Base-by-base conservation (phyloP, 1,140 invertebrate genomes). In the Heliconius melpomene region DNA sequence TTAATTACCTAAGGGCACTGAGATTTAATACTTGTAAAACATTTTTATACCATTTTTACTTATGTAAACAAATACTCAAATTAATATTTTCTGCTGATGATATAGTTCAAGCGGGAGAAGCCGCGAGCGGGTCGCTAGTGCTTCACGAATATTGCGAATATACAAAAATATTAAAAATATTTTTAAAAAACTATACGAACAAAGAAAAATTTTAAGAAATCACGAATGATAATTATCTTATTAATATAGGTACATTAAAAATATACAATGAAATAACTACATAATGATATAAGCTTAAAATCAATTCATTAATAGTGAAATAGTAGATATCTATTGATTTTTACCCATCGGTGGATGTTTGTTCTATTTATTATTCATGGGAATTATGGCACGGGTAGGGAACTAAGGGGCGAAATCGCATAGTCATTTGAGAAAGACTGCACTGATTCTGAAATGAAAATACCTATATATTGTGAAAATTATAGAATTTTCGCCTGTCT, bases 351-450 rank as follows among this genome's bases (percentile, higher is more conserved):
- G 70, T 54, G 38, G 66, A 72, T 38, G 46, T 78, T 50, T 75
- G 70, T 13, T 8, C 52, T 78, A 78, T 78, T 72, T 78, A 72
- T 78, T 78, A 78, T 78, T 78, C 76, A 78, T 13, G n/a, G 66
- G 70, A 40, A 78, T 78, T 72, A 78, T 78, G 32, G 46, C 32
- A 78, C 23, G 70, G 20, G 66, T 72, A 72, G 8, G 76, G 32
- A 66, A 75, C 71, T 57, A 78, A 36, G 36, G 71, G 71, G 29
- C 23, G 52, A 60, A 77, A 66, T 70, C n/a, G 40, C 54, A 46
- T 70, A 66, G 60, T 26, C 11, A 26, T 66, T 66, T 66, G 3
- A 3, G 23, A 29, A 26, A 66, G 60, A 66, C 26, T 66, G 60
- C 60, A 29, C 23, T 66, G 60, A 66, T 66, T 66, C 11, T 9